Percentiles rank a stretch among this genome's conserved stretches.
These are phyloP conservation scores for Sebastes ruberrimus DNA, from an alignment of 2,797 vertebrate species.

Conservation along the genomic window DNA sequence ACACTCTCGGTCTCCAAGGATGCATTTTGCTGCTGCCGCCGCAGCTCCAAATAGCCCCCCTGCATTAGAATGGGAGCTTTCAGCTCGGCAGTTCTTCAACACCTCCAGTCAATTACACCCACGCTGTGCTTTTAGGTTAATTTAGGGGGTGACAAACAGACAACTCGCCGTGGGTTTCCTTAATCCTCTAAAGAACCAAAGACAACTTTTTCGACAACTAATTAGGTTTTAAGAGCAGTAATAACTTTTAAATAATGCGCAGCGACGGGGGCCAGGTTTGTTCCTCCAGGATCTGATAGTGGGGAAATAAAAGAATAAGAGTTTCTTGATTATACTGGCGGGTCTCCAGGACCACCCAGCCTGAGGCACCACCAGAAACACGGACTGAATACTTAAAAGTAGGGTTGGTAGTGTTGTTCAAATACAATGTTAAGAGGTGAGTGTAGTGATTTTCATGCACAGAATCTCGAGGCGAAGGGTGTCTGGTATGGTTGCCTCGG, in stretches of 20 bases:
- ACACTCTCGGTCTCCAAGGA: constrained; percentile 53
- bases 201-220: background rate
- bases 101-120: background rate
- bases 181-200: constrained; percentile 12
- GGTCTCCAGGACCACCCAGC: constrained; percentile 1
- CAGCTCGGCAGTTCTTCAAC: constrained; percentile 12
- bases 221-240: constrained; percentile 8
- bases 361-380: constrained; percentile 10
- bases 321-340: constrained; percentile 6
- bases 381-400: background rate
- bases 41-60: constrained; percentile 8
- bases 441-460: background rate
- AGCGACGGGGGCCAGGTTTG: background rate
- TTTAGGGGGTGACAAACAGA: constrained; percentile 5
- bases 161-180: constrained; percentile 6
- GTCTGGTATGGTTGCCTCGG: background rate
- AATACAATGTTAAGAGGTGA: no score
- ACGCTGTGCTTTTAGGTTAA: constrained; percentile 3
- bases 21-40: constrained; percentile 14
- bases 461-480: background rate
- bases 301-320: constrained; percentile 10
- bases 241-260: constrained; percentile 32
- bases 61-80: constrained; percentile 6
- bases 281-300: constrained; percentile 19
- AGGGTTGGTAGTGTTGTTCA: no score